A percentile compares a stretch with the other conserved stretches of the same genome.
Evolutionary conservation across 2,113 vertebrate species (phyloP).

Genomic region (Mionectes macconnelli): DNA sequence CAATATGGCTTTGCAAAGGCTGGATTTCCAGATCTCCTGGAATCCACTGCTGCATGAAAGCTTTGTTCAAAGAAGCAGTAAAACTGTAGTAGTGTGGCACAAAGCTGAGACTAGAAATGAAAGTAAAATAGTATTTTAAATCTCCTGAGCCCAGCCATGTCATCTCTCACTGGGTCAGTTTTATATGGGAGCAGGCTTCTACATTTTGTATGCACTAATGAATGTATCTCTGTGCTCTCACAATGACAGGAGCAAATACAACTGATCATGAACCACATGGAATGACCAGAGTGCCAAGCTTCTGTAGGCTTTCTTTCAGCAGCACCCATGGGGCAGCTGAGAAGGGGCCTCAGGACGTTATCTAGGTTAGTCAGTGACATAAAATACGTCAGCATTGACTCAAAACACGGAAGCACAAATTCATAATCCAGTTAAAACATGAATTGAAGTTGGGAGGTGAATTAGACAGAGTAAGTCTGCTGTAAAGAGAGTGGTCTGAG

Average conservation of each 20-base stretch:
- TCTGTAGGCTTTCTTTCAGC: background rate
- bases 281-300: background rate
- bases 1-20: background rate
- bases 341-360: background rate
- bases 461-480: background rate
- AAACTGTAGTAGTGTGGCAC: background rate
- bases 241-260: background rate
- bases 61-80: background rate
- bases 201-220: background rate
- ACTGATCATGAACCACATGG: background rate
- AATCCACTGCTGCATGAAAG: background rate
- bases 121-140: background rate
- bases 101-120: background rate
- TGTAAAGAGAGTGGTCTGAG: background rate
- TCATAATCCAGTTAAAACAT: background rate
- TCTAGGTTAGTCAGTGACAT: background rate
- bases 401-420: background rate
- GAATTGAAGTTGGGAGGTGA: background rate
- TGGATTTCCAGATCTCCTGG: background rate
- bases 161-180: background rate
- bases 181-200: background rate
- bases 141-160: background rate
- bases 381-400: background rate
- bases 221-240: background rate
- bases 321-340: background rate